Base-by-base conservation (phyloP, 2,113 vertebrate genomes). In the Vanacampus margaritifer region DNA sequence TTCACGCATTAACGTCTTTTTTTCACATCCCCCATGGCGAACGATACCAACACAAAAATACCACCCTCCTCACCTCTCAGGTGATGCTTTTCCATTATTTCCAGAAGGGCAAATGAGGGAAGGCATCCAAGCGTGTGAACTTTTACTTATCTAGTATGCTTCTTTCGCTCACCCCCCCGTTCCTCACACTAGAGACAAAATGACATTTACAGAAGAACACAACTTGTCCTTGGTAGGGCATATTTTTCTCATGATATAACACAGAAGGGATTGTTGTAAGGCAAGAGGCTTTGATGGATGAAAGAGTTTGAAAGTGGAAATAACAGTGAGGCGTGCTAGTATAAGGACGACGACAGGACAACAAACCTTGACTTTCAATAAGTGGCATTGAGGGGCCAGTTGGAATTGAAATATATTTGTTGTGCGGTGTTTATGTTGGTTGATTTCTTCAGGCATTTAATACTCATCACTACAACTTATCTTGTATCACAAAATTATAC, bases 131-230 rank as follows among this genome's bases (percentile, higher is more conserved):
- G 75, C 59, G n/a, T 77, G 21, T 79, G 76, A 84, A 84, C 78
- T 75, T 72, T 64, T 54, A 67, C 62, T 46, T 64, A 76, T 68
- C 50, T 72, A 67, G 63, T 76, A 74, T 57, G 28, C 51, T 71
- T 68, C 56, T 62, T 72, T 28, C 39, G 32, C 70, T 82, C 62
- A 32, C 36, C 74, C 74, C 36, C 14, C 35, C 16, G 1, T 69
- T 45, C 50, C 6, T 36, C 69, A 74, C 71, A 71, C 72, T 78
- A 61, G 78, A 86, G 83, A 85, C 73, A 84, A 81, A 78, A 56
- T 89, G 82, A 88, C 85, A 89, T 89, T 88, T 85, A 79, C 72
- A 79, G 75, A 79, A 64, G 76, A 79, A 78, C 81, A 64, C 39
- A 12, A 19, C 0, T 41, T 82, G 74, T 87, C 80, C 35, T 71